phyloP scores from a whole-genome alignment of 30 jellyfish, hydroid and myxozoan genomes.

The Chrysaora quinquecirrha region DNA sequence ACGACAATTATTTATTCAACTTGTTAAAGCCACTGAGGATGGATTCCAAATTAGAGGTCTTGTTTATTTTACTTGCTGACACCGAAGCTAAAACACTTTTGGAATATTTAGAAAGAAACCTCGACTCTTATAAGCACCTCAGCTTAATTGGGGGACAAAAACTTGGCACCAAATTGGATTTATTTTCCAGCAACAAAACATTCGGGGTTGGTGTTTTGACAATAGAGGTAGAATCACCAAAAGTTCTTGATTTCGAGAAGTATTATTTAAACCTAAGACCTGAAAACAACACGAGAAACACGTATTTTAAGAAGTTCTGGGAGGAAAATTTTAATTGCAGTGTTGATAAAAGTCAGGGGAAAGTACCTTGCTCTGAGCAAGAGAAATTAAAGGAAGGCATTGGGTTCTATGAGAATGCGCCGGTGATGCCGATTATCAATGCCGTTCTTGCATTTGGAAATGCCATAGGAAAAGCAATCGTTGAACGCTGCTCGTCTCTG shows the following conservation, averaged over 20 bases:
- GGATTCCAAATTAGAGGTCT: constrained; percentile 4
- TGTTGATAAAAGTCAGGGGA: not conserved
- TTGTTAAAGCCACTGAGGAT: constrained; percentile 15
- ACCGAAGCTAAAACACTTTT: constrained; percentile 40
- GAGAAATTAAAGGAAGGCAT: constrained; percentile 28
- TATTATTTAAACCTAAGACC: constrained; percentile 64
- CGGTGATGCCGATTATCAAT: constrained; percentile 76
- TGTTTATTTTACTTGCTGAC: constrained; percentile 64
- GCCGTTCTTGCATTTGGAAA: constrained; percentile 32
- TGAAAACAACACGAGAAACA: constrained; percentile 40
- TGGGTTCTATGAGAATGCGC: constrained; percentile 51
- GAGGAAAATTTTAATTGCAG: constrained; percentile 62
- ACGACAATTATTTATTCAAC: constrained; percentile 1
- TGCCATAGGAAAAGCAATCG: constrained; percentile 13
- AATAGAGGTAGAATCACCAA: constrained; percentile 44
- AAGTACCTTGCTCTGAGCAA: not conserved
- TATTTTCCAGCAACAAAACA: constrained; percentile 40
- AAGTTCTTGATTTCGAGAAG: constrained; percentile 32
- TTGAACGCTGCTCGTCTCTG: constrained; percentile 1
- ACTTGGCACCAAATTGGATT: constrained; percentile 46
- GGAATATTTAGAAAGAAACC: constrained; percentile 24
- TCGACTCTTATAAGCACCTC: constrained; percentile 9
- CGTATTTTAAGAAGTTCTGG: constrained; percentile 69
- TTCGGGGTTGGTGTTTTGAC: constrained; percentile 50
- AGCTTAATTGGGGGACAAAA: constrained; percentile 58